These are phyloP conservation scores for Ephestia elutella DNA, from an alignment of 1,140 invertebrate genomes.

Conservation along the genomic window DNA sequence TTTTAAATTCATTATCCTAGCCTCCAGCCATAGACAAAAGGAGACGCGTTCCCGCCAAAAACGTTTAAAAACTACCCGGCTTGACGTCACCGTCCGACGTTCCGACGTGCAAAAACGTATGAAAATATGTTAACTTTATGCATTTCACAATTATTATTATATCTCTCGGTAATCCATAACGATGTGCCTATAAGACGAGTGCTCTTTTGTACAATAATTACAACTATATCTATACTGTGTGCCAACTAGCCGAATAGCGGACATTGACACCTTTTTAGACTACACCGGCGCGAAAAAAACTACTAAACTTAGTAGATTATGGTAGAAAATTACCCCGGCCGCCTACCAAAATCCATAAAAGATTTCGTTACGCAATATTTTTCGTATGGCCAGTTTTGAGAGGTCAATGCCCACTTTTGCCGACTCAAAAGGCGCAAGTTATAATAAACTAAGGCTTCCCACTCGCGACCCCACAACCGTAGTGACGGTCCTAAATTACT, in stretches of 20 bases:
- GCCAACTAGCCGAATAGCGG: not conserved
- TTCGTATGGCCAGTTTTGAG: too few relatives aligned
- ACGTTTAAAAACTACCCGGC: constrained; percentile 47
- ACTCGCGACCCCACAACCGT: constrained; percentile 11
- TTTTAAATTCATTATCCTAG: not conserved
- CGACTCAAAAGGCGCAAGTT: not conserved
- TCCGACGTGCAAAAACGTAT: constrained; percentile 71
- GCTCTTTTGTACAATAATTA: constrained; percentile 68
- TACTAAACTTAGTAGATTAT: not conserved
- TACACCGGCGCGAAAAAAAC: not conserved
- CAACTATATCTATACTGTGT: constrained; percentile 40
- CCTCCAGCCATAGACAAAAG: constrained; percentile 12
- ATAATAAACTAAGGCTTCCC: constrained; percentile 59
- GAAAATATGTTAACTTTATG: constrained; percentile 72
- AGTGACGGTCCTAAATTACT: constrained; percentile 21
- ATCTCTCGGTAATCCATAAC: constrained; percentile 67
- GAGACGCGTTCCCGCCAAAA: constrained; percentile 39
- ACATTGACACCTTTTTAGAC: not conserved
- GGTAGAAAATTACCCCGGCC: not conserved
- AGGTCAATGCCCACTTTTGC: not conserved
- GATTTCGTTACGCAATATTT: not conserved
- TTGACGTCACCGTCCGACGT: constrained; percentile 38
- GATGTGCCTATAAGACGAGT: constrained; percentile 67
- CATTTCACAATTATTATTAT: constrained; percentile 45
- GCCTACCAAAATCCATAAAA: not conserved